phyloP scores from a whole-genome alignment of 2,113 vertebrate species.

The Forbesichthys papilliferus region DNA sequence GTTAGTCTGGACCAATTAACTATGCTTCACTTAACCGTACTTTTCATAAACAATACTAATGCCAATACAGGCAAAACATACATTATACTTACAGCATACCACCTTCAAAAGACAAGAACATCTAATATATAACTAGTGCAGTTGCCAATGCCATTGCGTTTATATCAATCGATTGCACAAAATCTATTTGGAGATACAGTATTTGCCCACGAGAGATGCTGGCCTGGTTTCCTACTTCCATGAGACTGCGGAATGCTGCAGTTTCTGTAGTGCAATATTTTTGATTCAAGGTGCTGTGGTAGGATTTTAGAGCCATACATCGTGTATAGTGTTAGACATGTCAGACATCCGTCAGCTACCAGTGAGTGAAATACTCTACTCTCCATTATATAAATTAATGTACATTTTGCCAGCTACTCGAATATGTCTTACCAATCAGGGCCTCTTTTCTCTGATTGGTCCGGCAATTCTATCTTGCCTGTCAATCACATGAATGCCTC shows the following conservation, averaged over 20 bases:
- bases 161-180: conserved; percentile 1
- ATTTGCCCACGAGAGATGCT: conserved; percentile 22
- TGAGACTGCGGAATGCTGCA: not conserved
- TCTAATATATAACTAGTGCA: conserved; percentile 4
- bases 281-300: not conserved
- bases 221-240: conserved; percentile 9
- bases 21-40: not conserved
- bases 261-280: conserved; percentile 5
- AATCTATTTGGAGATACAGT: conserved; percentile 18
- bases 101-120: not conserved
- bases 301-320: too few relatives aligned
- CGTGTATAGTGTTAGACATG: too few relatives aligned
- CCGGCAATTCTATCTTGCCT: too few relatives aligned
- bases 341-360: too few relatives aligned
- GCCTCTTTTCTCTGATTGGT: too few relatives aligned
- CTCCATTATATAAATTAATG: too few relatives aligned
- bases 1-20: not conserved
- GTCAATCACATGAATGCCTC: too few relatives aligned
- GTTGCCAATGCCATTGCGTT: not conserved
- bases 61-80: conserved; percentile 3
- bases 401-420: too few relatives aligned
- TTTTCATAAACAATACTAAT: not conserved
- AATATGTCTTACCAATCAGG: too few relatives aligned
- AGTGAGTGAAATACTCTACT: too few relatives aligned
- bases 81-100: not conserved